Evolutionary conservation across 2,113 vertebrate genomes (phyloP), one percentile per base, ranked within the genome.

Genomic region (Myiagra hebetior): DNA sequence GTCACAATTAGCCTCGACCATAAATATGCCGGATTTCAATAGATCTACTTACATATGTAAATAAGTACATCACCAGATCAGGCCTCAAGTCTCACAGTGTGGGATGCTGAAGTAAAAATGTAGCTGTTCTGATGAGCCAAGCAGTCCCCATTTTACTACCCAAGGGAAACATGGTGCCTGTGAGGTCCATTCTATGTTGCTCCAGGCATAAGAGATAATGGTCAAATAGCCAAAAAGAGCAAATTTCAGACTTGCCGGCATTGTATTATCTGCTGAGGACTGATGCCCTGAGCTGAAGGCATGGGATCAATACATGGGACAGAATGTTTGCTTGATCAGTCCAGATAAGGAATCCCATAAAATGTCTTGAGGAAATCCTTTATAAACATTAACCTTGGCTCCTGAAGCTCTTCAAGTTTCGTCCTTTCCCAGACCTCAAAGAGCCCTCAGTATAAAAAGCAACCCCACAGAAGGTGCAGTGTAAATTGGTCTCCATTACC

Each of bases 21-120:
- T 93, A 96, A 94, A 86, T 72, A 84, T 47, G 6, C 79, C 79
- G 41, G 60, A 70, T 94, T 93, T 92, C 95, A 95, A 68, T 20
- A n/a, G 53, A 68, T 37, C 10, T 39, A 87, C 70, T 93, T 94
- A 63, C 44, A 49, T 64, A 86, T 55, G 64, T 75, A 91, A 95
- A 91, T 82, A 94, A 92, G 57, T 21, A 15, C 64, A 75, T 75
- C 65, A 64, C 57, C 91, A 84, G 95, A 93, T 88, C 44, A 52
- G 64, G 85, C 56, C 60, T 93, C 31, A 69, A 75, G 64, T 84
- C 37, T n/a, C 52, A 47, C 30, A 52, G 64, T 0, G 7, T 77
- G 76, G 60, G 59, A 77, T 59, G 82, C 72, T 88, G 68, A 75
- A 74, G 35, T 39, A 44, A 65, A 95, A 89, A 47, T 3, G 31